Base-by-base conservation (phyloP, 2,888 invertebrate genomes). In the Nesidiocoris tenuis region DNA sequence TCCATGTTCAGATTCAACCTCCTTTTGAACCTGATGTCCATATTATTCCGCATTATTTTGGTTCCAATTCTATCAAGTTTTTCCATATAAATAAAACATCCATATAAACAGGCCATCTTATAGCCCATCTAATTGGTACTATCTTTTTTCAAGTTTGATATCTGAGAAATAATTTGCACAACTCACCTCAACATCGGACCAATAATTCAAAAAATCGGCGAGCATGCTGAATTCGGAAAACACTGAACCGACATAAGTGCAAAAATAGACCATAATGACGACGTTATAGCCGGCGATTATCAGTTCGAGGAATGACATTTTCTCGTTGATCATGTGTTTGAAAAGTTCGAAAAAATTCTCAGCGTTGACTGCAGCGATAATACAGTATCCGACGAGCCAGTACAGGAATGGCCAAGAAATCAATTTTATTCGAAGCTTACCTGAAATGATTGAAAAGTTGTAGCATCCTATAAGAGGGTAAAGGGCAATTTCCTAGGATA, bases 171-270 rank as follows among this genome's bases (percentile, higher is more conserved):
- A 54, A 54, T 12, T 7, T 54, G 9, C 21, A n/a, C 25, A 18
- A 56, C 67, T 16, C 22, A 67, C 67, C n/a, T 67, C 67, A 56
- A 67, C 54, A n/a, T 55, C 67, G 7, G 56, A 21, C 67, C 67
- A 67, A 2, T 19, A 19, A 55, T 67, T 67, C 16, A 67, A 19
- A n/a, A 22, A 54, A 7, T 21, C 17, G 16, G 67, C 67, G 19
- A 67, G 18, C 18, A n/a, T 21, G n/a, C 21, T 55, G 22, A 56
- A 67, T 55, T 67, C 67, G 21, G 9, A 55, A 1, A 21, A 22
- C 1, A 67, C 12, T 3, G 67, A 67, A 17, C 54, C 67, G 2
- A 56, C 55, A 56, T 67, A 67, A 3, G 23, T 21, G 56, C 22
- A 21, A 2, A 54, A 9, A 23, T 56, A 67, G 12, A 67, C 21